Evolutionary conservation across 2,888 invertebrate species (phyloP).

Genomic region (Lycophotia porphyrea): DNA sequence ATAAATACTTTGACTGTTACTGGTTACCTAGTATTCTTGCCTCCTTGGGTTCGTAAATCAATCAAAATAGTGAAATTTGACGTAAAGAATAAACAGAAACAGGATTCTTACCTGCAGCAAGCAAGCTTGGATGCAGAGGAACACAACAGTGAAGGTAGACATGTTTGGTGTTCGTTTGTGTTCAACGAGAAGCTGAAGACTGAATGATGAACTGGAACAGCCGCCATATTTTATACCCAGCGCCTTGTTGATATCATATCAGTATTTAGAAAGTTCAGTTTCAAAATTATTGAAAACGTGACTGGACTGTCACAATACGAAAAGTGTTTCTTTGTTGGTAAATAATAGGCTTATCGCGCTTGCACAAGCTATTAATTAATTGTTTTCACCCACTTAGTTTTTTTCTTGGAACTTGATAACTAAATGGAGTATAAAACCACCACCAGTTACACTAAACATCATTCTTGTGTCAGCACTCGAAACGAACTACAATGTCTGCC

Average conservation of each 20-base stretch:
- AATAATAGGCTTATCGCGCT: not conserved
- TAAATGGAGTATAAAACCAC: not conserved
- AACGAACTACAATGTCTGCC: conserved; percentile 66
- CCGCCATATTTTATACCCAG: not conserved
- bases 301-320: not conserved
- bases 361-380: not conserved
- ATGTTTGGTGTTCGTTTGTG: conserved; percentile 41
- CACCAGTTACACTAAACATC: not conserved
- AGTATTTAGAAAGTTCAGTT: not conserved
- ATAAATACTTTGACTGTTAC: too few relatives aligned
- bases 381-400: not conserved
- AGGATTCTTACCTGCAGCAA: not conserved
- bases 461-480: conserved; percentile 24
- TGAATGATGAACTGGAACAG: not conserved
- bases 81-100: not conserved
- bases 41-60: not conserved
- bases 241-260: not conserved
- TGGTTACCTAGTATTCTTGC: not conserved
- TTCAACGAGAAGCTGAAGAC: not conserved
- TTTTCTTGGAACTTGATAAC: not conserved
- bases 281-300: not conserved
- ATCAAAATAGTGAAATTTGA: not conserved
- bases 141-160: conserved; percentile 42
- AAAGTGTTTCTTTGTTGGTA: not conserved
- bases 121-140: not conserved